Evolutionary conservation across 2,888 invertebrate genomes (phyloP).

Genomic region (Aspidapion aeneum): DNA sequence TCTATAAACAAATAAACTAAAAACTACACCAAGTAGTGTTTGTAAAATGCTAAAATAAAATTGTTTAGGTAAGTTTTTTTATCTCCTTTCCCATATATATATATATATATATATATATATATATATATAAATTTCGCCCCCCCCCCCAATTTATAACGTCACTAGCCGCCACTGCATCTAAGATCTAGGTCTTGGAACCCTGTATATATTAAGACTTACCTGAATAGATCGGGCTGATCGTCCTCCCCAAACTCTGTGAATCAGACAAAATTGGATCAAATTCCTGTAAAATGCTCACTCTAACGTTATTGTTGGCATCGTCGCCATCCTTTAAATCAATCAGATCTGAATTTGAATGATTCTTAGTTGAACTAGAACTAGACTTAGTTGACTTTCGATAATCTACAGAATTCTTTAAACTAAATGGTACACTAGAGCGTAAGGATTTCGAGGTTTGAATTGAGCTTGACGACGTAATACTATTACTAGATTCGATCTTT

Average conservation of each 20-base stretch:
- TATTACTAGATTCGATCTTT: neutral
- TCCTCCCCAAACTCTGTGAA: conserved; percentile 48
- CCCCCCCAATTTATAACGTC: no score
- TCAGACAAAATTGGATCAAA: conserved; percentile 78
- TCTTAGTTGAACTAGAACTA: conserved; percentile 16
- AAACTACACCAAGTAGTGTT: no score
- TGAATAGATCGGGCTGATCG: conserved; percentile 49
- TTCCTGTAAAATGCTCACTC: conserved; percentile 76
- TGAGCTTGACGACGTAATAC: conserved; percentile 11
- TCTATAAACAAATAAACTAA: no score
- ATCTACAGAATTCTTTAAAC: conserved; percentile 5
- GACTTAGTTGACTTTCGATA: conserved; percentile 8
- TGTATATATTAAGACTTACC: no score
- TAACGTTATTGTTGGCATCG: conserved; percentile 51
- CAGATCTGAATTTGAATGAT: no score
- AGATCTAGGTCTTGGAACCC: no score
- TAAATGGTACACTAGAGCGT: neutral
- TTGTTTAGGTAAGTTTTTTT: no score
- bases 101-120: no score
- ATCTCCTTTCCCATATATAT: no score
- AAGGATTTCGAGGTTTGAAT: conserved; percentile 15
- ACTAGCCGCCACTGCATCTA: no score
- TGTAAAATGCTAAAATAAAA: no score
- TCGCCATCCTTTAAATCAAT: conserved; percentile 55
- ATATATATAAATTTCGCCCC: no score